Percentiles rank a stretch among this genome's conserved stretches.
Evolutionary conservation across 2,797 vertebrate species (phyloP).

Genomic region (Microctenopoma steveboyesi): DNA sequence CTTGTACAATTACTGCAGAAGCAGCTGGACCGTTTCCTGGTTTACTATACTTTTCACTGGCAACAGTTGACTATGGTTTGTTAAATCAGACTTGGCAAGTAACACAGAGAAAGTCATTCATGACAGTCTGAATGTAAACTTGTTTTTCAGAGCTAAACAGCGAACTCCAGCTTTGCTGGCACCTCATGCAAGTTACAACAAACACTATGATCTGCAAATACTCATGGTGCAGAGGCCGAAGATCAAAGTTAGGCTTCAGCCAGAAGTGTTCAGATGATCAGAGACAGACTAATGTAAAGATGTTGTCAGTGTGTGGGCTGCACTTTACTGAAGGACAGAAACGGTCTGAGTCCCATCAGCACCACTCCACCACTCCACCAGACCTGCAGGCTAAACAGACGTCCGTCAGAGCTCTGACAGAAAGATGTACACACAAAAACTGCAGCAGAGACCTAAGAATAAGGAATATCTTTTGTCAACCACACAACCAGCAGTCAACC

Average conservation of each 20-base stretch:
- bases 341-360: neutral
- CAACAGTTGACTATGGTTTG: slow-evolving; percentile 1
- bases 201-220: slow-evolving; percentile 18
- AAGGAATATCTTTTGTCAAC: too few species aligned
- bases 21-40: neutral
- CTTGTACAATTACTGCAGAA: neutral
- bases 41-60: neutral
- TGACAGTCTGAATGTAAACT: neutral
- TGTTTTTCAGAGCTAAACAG: neutral
- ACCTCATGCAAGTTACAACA: slow-evolving; percentile 9
- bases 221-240: slow-evolving; percentile 43
- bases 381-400: slow-evolving; percentile 22
- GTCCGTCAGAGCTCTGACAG: slow-evolving; percentile 25
- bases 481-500: neutral
- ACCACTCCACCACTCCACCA: slow-evolving; percentile 8
- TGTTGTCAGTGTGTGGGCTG: slow-evolving; percentile 7
- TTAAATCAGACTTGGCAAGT: neutral
- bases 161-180: neutral
- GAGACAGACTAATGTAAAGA: slow-evolving; percentile 14
- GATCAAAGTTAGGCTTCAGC: slow-evolving; percentile 25
- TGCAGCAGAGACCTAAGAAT: too few species aligned
- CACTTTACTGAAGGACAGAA: neutral
- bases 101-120: neutral
- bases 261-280: slow-evolving; percentile 1
- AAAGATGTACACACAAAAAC: slow-evolving; percentile 21